phyloP scores from a whole-genome alignment of 2,797 vertebrate species.

The Esox masquinongy region DNA sequence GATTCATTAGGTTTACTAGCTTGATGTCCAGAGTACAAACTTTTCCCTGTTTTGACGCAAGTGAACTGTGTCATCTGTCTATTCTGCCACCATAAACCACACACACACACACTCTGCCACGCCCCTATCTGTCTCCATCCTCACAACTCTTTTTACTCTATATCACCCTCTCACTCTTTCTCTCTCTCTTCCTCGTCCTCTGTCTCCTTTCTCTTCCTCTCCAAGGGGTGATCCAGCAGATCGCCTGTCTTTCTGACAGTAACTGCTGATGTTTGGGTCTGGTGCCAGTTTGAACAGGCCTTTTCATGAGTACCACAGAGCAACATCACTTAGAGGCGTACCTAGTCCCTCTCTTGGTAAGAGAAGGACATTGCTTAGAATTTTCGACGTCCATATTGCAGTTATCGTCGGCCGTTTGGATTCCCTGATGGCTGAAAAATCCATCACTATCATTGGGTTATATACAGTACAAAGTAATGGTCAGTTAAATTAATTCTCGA shows the following conservation, averaged over 20 bases:
- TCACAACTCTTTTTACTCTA: slow-evolving; percentile 3
- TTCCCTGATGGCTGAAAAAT: not conserved
- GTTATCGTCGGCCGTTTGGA: slow-evolving; percentile 9
- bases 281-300: slow-evolving; percentile 28
- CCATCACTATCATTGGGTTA: not conserved
- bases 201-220: slow-evolving; percentile 4
- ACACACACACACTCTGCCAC: slow-evolving; percentile 6
- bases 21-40: slow-evolving; percentile 26
- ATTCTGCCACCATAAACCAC: slow-evolving; percentile 29
- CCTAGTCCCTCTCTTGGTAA: slow-evolving; percentile 14
- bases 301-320: slow-evolving; percentile 40
- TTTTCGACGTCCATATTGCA: not conserved
- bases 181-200: not conserved
- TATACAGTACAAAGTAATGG: not conserved
- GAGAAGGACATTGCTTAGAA: slow-evolving; percentile 37
- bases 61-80: slow-evolving; percentile 22
- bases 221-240: slow-evolving; percentile 47
- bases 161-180: slow-evolving; percentile 5
- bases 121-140: not conserved
- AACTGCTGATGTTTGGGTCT: slow-evolving; percentile 63
- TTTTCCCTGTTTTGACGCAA: slow-evolving; percentile 42
- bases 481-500: not conserved
- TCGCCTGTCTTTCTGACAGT: slow-evolving; percentile 47
- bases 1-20: slow-evolving; percentile 30
- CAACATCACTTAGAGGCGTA: slow-evolving; percentile 40